A percentile compares a stretch with the other conserved stretches of the same genome.
phyloP scores from a whole-genome alignment of 1,140 invertebrate genomes.

The Mylabris phalerata region DNA sequence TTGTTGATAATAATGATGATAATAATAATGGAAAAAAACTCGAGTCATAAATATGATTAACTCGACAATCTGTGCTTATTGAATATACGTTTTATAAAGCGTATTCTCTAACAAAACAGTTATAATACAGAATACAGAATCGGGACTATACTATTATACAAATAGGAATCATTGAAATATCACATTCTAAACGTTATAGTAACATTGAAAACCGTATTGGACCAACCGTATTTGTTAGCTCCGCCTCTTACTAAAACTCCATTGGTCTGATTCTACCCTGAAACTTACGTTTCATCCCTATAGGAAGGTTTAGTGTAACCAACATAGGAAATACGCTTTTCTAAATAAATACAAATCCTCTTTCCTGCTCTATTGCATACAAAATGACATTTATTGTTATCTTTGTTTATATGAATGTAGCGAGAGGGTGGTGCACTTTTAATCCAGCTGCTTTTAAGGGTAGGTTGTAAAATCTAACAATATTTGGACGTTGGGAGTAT shows the following conservation, averaged over 20 bases:
- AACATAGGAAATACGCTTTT: constrained; percentile 33
- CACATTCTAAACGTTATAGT: constrained; percentile 25
- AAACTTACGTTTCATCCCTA: constrained; percentile 41
- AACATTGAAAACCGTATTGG: constrained; percentile 46
- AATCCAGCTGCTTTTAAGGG: constrained; percentile 30
- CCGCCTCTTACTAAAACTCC: constrained; percentile 34
- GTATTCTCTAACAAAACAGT: too few relatives aligned
- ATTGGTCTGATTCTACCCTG: constrained; percentile 41
- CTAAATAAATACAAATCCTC: constrained; percentile 19
- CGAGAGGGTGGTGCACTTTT: constrained; percentile 31
- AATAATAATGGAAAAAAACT: not conserved
- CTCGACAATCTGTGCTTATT: constrained; percentile 4
- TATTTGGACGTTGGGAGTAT: constrained; percentile 40
- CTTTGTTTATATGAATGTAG: constrained; percentile 14
- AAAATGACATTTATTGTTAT: constrained; percentile 5
- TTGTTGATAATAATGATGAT: too few relatives aligned
- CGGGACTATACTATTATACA: not conserved
- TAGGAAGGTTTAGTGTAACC: constrained; percentile 35
- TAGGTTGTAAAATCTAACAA: constrained; percentile 37
- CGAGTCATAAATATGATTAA: constrained; percentile 7
- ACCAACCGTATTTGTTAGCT: constrained; percentile 39
- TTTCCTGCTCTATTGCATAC: constrained; percentile 19
- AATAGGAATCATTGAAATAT: constrained; percentile 5
- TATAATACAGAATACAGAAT: too few relatives aligned
- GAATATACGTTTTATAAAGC: constrained; percentile 13